These are phyloP conservation scores for Lampropteryx suffumata DNA, from an alignment of 2,888 invertebrate species.

Conservation along the genomic window DNA sequence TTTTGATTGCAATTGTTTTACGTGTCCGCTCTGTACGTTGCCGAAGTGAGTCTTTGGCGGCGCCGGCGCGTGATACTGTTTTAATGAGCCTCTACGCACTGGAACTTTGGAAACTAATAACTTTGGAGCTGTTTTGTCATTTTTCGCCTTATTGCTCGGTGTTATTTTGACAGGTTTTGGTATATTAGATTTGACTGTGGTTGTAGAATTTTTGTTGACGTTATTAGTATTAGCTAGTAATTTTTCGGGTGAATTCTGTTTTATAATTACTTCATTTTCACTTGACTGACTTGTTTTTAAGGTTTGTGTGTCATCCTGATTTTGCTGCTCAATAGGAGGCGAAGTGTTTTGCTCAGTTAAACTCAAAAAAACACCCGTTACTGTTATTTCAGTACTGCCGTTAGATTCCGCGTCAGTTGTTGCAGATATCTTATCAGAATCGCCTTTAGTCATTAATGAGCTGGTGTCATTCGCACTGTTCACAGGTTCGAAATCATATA, in stretches of 20 bases:
- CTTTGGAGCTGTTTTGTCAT: slow-evolving; percentile 63
- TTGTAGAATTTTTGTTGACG: slow-evolving; percentile 27
- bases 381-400: background rate
- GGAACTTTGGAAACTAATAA: slow-evolving; percentile 69
- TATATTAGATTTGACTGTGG: slow-evolving; percentile 62
- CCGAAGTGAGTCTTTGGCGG: slow-evolving; percentile 76
- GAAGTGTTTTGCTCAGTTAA: background rate
- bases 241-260: slow-evolving; percentile 26
- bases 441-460: background rate
- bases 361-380: background rate
- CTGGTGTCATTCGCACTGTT: slow-evolving; percentile 1
- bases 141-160: slow-evolving; percentile 58
- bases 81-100: slow-evolving; percentile 62
- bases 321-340: background rate
- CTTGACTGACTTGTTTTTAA: slow-evolving; percentile 3
- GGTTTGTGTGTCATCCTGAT: background rate
- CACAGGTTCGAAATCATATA: background rate
- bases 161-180: slow-evolving; percentile 65
- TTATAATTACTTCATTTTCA: slow-evolving; percentile 10
- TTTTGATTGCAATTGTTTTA: slow-evolving; percentile 73
- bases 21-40: slow-evolving; percentile 72
- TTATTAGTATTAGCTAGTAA: slow-evolving; percentile 22
- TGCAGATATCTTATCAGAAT: background rate
- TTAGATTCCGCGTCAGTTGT: background rate
- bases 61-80: slow-evolving; percentile 70